Percentiles rank a stretch among this genome's conserved stretches.
Evolutionary conservation across 2,888 invertebrate species (phyloP).

Genomic region (Drosophila affinis): DNA sequence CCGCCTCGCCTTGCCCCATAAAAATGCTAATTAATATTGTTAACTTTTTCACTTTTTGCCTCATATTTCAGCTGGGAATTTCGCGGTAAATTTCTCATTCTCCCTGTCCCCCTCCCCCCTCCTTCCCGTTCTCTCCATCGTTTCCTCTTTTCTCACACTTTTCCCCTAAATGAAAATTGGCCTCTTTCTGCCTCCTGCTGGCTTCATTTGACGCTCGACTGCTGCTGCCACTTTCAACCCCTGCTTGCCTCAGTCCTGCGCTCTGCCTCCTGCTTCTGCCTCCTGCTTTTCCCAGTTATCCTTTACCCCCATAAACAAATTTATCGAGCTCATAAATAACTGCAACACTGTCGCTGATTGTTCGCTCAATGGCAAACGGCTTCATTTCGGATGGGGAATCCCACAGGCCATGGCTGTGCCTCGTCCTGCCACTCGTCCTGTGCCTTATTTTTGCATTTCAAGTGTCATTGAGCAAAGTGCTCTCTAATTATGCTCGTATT

Average conservation of each 20-base stretch:
- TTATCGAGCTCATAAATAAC: conserved; percentile 80
- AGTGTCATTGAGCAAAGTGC: conserved; percentile 79
- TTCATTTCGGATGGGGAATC: background rate
- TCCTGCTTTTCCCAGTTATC: background rate
- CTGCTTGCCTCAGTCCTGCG: background rate
- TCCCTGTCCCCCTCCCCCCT: too few relatives aligned
- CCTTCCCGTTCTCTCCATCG: background rate
- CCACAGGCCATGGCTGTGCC: background rate
- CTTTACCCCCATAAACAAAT: conserved; percentile 66
- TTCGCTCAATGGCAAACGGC: conserved; percentile 57
- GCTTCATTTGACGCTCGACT: conserved; percentile 71
- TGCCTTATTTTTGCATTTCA: conserved; percentile 65
- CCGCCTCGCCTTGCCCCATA: conserved; percentile 43
- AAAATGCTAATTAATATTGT: conserved; percentile 80
- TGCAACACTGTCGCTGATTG: conserved; percentile 76
- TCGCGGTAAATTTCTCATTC: background rate
- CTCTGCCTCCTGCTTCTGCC: background rate
- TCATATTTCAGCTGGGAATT: conserved; percentile 66
- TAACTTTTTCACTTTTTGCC: conserved; percentile 73
- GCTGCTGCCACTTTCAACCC: conserved; percentile 27
- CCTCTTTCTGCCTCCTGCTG: conserved; percentile 57
- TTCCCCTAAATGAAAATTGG: conserved; percentile 36
- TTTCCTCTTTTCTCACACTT: conserved; percentile 22
- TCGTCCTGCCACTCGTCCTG: background rate
- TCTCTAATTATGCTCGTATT: conserved; percentile 77